Conservation (phyloP, 1,140 invertebrate genomes). For the Phymastichus coffea region DNA sequence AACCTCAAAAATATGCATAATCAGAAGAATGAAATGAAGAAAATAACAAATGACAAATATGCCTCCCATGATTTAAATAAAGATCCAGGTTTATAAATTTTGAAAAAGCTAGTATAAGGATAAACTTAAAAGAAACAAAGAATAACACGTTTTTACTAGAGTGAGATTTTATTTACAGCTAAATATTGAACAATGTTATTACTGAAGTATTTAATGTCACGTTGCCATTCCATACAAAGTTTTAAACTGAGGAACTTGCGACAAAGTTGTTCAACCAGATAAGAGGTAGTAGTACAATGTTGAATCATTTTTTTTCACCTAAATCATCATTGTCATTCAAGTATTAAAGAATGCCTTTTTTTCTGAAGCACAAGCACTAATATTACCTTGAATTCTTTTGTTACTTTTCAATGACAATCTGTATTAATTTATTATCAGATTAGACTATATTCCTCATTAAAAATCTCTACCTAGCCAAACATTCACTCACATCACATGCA, state of each 20-base stretch:
- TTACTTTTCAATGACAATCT: slow-evolving; percentile 4
- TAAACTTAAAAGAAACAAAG: too few relatives aligned
- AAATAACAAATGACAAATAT: too few relatives aligned
- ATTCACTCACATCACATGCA: slow-evolving; percentile 24
- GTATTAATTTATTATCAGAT: slow-evolving; percentile 26
- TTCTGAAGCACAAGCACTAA: too few relatives aligned
- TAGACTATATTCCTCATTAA: slow-evolving; percentile 35
- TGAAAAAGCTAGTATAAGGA: too few relatives aligned
- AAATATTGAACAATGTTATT: slow-evolving; percentile 39
- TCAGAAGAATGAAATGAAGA: too few relatives aligned
- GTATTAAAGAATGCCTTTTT: too few relatives aligned
- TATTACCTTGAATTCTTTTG: too few relatives aligned
- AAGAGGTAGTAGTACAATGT: not conserved
- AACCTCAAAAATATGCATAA: too few relatives aligned
- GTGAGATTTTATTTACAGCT: slow-evolving; percentile 51
- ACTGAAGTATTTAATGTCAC: slow-evolving; percentile 4
- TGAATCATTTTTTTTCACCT: not conserved
- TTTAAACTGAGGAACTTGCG: slow-evolving; percentile 2
- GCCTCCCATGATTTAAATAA: too few relatives aligned
- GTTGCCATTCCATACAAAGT: not conserved
- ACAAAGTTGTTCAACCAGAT: not conserved
- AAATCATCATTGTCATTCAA: not conserved
- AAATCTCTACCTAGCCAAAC: slow-evolving; percentile 40
- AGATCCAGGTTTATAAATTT: too few relatives aligned
- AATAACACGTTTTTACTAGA: too few relatives aligned